Base-by-base conservation (phyloP, 2,888 invertebrate species). In the Mythimna pallens region DNA sequence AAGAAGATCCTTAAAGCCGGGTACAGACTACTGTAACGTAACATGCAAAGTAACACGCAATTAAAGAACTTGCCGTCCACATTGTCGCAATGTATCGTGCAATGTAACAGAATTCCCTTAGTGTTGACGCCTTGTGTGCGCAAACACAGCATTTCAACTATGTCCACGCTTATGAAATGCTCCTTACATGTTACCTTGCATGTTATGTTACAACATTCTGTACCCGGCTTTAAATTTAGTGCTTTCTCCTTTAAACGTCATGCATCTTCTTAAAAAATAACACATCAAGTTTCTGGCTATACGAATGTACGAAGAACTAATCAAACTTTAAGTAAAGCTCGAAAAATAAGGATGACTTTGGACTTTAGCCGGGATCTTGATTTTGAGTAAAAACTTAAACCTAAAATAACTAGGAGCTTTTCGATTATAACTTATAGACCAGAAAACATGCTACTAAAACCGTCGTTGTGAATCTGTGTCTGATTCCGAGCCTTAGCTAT, bases 401-500 rank as follows among this genome's bases (percentile, higher is more conserved):
- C 17, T 17, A 43, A 59, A 50, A 22, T 58, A 25, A 52, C 50
- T 20, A 43, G 17, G n/a, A 17, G 14, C 62, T 20, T 17, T n/a
- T 14, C 12, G 1, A 7, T 22, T 10, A 34, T 3, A 20, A 17
- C 3, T 75, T 76, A 88, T 57, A 89, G n/a, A 52, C 81, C 81
- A 43, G 83, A 77, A 34, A 90, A 63, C 6, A 89, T 68, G 55
- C 81, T 86, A 10, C 85, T 77, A 0, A 85, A 78, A 0, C 87
- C 75, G 66, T 87, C 92, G 65, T 90, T 94, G 76, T 96, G 96
- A 36, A 9, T 9, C 2, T 17, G 8, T 2, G n/a, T n/a, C 50
- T 52, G n/a, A n/a, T 3, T n/a, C 20, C 50, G 50, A 9, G 94
- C 25, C 78, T 94, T 96, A 6, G 95, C 90, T 55, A 98, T 97